These are phyloP conservation scores for Porites divaricata DNA, from an alignment of 92 coral and sea anemone genomes.

Conservation along the genomic window DNA sequence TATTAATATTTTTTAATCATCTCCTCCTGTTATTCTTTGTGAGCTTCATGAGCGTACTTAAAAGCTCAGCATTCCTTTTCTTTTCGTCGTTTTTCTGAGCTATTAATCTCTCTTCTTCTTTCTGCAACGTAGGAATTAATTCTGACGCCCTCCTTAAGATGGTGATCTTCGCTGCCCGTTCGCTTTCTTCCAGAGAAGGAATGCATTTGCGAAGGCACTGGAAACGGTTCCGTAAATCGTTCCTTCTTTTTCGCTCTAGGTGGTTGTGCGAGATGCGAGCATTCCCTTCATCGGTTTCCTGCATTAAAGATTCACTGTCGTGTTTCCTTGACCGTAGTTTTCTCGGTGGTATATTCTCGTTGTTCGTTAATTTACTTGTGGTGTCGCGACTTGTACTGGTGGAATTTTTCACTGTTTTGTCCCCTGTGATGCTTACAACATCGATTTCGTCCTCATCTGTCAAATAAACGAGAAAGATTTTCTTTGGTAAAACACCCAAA, in stretches of 20 bases:
- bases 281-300: constrained; percentile 63
- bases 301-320: constrained; percentile 40
- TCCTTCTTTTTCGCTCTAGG: constrained; percentile 79
- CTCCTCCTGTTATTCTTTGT: constrained; percentile 43
- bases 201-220: constrained; percentile 67
- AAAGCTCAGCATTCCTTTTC: constrained; percentile 60
- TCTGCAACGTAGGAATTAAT: constrained; percentile 52
- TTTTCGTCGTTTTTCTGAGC: constrained; percentile 61
- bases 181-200: constrained; percentile 63
- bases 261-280: constrained; percentile 80
- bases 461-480: constrained; percentile 15
- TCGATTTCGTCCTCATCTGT: constrained; percentile 87
- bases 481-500: background rate
- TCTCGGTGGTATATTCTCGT: constrained; percentile 18
- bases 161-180: constrained; percentile 82
- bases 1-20: background rate
- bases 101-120: constrained; percentile 64
- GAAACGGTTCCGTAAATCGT: constrained; percentile 80
- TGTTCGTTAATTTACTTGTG: constrained; percentile 6
- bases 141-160: constrained; percentile 74
- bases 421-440: constrained; percentile 62
- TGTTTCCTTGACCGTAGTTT: constrained; percentile 21
- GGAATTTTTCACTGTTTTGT: constrained; percentile 17
- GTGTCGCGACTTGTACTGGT: constrained; percentile 2
- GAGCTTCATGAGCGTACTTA: constrained; percentile 63